phyloP scores from a whole-genome alignment of 2,888 invertebrate species.

The Mimumesa dahlbomi region DNA sequence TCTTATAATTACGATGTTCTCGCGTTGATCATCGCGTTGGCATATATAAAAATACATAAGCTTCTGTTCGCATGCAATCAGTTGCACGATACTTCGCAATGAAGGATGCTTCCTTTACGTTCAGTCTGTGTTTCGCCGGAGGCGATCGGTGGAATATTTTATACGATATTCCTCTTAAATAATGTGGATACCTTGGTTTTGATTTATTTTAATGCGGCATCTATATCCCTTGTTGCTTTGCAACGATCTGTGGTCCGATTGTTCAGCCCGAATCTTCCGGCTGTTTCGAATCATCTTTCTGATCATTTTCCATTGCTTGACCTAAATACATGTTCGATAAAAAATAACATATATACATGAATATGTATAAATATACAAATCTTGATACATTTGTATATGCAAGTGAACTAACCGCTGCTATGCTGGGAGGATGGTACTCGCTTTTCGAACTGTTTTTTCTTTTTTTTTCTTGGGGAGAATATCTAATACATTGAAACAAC shows the following conservation, averaged over 20 bases:
- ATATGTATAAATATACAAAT: constrained; percentile 40
- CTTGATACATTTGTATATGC: constrained; percentile 49
- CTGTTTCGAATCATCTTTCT: constrained; percentile 20
- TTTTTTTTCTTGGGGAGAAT: constrained; percentile 2
- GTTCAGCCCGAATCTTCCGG: constrained; percentile 3
- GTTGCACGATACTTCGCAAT: constrained; percentile 50
- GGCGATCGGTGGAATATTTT: constrained; percentile 11
- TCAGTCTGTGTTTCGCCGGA: constrained; percentile 1
- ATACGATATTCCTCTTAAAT: constrained; percentile 9
- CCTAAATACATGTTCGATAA: constrained; percentile 37
- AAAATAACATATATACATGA: constrained; percentile 38
- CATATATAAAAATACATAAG: constrained; percentile 42
- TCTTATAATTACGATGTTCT: constrained; percentile 16
- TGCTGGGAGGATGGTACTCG: constrained; percentile 66
- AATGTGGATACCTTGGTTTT: constrained; percentile 21
- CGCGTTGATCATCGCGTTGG: constrained; percentile 10
- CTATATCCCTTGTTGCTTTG: constrained; percentile 18
- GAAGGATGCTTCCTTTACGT: constrained; percentile 36
- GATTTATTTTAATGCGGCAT: constrained; percentile 13
- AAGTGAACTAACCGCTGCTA: constrained; percentile 64
- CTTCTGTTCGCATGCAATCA: constrained; percentile 53
- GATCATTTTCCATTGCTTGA: constrained; percentile 54
- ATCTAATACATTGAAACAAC: neutral
- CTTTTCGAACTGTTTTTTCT: constrained; percentile 53
- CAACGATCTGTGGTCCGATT: constrained; percentile 3